Evolutionary conservation across 2,797 vertebrate genomes (phyloP).

Genomic region (Chrysocyon brachyurus): DNA sequence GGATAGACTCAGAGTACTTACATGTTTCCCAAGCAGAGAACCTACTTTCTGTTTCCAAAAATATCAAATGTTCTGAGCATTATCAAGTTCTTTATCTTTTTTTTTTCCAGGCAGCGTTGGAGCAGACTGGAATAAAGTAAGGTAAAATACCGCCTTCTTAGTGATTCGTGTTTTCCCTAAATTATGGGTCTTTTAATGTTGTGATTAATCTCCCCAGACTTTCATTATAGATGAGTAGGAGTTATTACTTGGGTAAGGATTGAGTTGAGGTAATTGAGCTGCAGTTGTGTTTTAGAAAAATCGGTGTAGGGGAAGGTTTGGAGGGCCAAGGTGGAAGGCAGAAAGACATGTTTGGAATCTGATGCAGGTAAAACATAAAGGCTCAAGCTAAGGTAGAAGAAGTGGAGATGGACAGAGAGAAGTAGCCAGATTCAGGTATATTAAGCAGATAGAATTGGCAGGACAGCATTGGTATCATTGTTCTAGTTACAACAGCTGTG

Average conservation of each 20-base stretch:
- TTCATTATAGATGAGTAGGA: not conserved
- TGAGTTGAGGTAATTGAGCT: not conserved
- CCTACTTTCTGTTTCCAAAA: conserved; percentile 60
- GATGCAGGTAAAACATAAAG: not conserved
- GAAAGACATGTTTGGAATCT: not conserved
- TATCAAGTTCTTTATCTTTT: not conserved
- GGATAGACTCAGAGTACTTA: not conserved
- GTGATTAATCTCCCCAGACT: not conserved
- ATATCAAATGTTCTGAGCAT: not conserved
- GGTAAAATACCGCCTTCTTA: not conserved
- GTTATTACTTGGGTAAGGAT: not conserved
- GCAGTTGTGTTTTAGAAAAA: not conserved
- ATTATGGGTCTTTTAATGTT: not conserved
- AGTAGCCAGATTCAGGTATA: not conserved
- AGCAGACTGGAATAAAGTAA: not conserved
- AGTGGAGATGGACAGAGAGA: not conserved
- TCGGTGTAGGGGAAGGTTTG: not conserved
- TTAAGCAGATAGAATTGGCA: not conserved
- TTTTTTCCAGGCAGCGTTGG: not conserved
- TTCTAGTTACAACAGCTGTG: not conserved
- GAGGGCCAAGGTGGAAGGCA: not conserved
- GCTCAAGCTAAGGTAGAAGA: not conserved
- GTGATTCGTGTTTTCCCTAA: not conserved
- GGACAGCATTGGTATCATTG: fast-evolving
- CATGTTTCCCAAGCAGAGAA: conserved; percentile 38